A percentile compares a stretch with the other conserved stretches of the same genome.
Evolutionary conservation across 2,888 invertebrate genomes (phyloP).

Genomic region (Ochropacha duplaris): DNA sequence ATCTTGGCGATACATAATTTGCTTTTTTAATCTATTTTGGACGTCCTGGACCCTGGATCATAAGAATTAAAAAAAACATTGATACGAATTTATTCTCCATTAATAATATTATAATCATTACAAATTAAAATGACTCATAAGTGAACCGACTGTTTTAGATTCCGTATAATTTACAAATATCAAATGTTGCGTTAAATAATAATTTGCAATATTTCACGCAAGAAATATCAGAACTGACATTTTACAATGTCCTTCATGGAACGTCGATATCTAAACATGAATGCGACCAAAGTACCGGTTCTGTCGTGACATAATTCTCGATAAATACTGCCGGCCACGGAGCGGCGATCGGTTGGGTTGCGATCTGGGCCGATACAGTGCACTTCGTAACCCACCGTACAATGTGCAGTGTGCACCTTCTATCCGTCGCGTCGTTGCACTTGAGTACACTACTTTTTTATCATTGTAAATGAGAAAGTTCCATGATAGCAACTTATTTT

Average conservation of each 20-base stretch:
- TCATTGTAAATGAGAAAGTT: background rate
- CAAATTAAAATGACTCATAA: background rate
- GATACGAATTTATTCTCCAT: too few relatives aligned
- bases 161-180: background rate
- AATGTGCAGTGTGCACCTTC: constrained; percentile 9
- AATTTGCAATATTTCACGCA: background rate
- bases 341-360: constrained; percentile 11
- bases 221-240: background rate
- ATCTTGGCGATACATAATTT: too few relatives aligned
- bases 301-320: constrained; percentile 22
- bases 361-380: constrained; percentile 20
- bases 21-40: too few relatives aligned
- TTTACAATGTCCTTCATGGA: constrained; percentile 6
- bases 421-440: background rate
- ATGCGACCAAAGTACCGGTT: constrained; percentile 19
- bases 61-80: too few relatives aligned
- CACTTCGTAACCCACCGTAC: constrained; percentile 6
- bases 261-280: constrained; percentile 18
- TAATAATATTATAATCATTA: too few relatives aligned
- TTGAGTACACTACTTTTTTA: background rate
- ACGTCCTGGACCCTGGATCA: too few relatives aligned
- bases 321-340: constrained; percentile 19
- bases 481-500: background rate
- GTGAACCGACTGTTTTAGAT: background rate
- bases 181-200: background rate